Conservation (phyloP, 2,797 vertebrate genomes). For the Gymnodraco acuticeps region DNA sequence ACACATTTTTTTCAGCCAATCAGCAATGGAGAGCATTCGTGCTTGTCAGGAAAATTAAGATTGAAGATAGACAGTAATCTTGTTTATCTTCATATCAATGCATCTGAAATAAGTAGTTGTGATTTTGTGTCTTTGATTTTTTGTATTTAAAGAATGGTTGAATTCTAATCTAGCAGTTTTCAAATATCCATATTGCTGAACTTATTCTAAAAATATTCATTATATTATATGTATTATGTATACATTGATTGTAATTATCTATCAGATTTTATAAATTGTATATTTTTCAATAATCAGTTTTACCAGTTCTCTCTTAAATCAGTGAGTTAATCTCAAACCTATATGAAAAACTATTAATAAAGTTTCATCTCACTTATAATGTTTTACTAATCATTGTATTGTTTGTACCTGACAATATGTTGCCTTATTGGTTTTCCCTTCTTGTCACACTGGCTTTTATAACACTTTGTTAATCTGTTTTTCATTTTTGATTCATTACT, state of each 20-base stretch:
- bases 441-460: too few relatives aligned
- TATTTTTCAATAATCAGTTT: neutral
- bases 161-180: neutral
- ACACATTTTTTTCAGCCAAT: too few relatives aligned
- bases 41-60: neutral
- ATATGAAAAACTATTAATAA: neutral
- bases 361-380: neutral
- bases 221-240: neutral
- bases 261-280: neutral
- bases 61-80: neutral
- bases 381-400: neutral
- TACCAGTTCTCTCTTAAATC: neutral
- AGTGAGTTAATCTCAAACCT: neutral
- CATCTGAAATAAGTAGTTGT: neutral
- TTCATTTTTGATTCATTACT: neutral
- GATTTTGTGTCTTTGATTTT: neutral
- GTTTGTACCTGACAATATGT: neutral
- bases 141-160: neutral
- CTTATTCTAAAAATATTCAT: neutral
- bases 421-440: neutral
- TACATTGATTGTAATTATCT: conserved; percentile 1
- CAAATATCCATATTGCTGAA: neutral
- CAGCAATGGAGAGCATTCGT: too few relatives aligned
- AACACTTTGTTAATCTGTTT: too few relatives aligned
- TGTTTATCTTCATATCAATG: neutral